Evolutionary conservation across 2,113 vertebrate genomes (phyloP).

Genomic region (Onychostruthus taczanowskii): DNA sequence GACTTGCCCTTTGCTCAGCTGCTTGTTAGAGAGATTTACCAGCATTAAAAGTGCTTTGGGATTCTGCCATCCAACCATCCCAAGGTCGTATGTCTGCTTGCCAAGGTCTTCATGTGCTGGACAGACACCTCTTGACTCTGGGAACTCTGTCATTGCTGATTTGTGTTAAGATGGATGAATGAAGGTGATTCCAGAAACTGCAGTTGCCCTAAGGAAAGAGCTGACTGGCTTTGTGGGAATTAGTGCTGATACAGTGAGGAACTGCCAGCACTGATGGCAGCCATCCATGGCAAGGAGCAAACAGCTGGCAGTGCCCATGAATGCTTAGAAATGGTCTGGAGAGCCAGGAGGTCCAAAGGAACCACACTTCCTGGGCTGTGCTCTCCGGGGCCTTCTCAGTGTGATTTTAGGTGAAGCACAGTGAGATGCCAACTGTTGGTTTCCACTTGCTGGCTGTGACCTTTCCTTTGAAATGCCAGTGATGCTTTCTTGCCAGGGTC

Average conservation of each 20-base stretch:
- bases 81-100: neutral
- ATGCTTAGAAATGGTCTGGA: neutral
- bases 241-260: neutral
- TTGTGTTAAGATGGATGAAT: neutral
- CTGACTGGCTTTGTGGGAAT: neutral
- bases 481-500: neutral
- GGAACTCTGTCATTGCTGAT: constrained; percentile 7
- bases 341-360: neutral
- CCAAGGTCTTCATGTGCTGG: constrained; percentile 2
- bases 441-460: neutral
- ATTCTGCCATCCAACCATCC: neutral
- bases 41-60: neutral
- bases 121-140: neutral
- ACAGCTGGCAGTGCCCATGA: neutral
- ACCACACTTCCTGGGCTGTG: neutral
- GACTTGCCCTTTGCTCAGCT: constrained; percentile 1
- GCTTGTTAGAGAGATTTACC: constrained; percentile 32
- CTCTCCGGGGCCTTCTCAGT: neutral
- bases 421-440: neutral
- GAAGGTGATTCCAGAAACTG: neutral
- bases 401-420: neutral
- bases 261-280: neutral
- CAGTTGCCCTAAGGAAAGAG: neutral
- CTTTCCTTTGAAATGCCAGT: neutral
- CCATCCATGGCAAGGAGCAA: neutral